Conservation (phyloP, 1,140 invertebrate genomes). For the Semibalanus balanoides region DNA sequence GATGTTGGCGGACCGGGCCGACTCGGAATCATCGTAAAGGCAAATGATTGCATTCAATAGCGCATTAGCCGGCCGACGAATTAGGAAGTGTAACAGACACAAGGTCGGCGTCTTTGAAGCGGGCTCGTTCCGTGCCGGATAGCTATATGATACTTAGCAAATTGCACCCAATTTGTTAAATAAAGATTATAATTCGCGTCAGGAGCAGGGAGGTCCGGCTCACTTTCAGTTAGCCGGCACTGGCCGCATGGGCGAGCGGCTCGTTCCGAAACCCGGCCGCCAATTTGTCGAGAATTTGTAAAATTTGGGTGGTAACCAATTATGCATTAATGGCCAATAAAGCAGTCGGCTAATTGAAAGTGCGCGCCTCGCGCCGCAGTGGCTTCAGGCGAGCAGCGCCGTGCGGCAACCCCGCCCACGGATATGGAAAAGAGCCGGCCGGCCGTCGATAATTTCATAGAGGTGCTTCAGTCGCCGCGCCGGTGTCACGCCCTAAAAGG, state of each 20-base stretch:
- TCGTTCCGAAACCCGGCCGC: not conserved
- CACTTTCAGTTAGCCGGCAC: not conserved
- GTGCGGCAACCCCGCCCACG: no score
- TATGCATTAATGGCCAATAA: not conserved
- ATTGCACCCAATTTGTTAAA: not conserved
- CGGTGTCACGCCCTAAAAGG: not conserved
- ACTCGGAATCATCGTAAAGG: not conserved
- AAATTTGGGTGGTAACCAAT: constrained; percentile 2
- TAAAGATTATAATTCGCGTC: not conserved
- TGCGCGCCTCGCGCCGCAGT: no score
- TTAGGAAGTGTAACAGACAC: not conserved
- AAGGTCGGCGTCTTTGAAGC: not conserved
- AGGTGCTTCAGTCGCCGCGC: not conserved
- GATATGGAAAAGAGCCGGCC: no score
- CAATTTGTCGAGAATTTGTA: not conserved
- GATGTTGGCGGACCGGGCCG: not conserved
- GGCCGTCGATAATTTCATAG: not conserved
- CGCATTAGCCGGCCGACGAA: not conserved
- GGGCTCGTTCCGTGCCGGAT: not conserved
- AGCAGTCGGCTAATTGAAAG: not conserved
- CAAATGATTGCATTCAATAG: not conserved
- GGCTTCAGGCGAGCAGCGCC: not conserved
- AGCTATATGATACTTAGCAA: not conserved
- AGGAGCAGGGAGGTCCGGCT: not conserved
- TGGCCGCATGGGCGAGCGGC: no score